Evolutionary conservation across 2,797 vertebrate genomes (phyloP).

Genomic region (Gallinago nigripennis): DNA sequence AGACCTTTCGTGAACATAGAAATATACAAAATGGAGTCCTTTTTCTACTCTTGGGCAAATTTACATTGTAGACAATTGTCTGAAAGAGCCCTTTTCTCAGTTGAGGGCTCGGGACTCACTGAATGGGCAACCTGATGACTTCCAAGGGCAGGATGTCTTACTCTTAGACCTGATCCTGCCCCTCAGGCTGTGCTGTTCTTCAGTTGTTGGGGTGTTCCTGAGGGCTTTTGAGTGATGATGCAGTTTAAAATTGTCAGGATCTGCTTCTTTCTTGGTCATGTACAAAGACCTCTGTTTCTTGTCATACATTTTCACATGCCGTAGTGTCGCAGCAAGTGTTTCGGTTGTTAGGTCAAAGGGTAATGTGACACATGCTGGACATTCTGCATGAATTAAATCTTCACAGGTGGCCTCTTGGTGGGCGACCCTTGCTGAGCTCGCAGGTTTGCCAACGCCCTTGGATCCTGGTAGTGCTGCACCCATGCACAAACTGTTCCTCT

Average conservation of each 20-base stretch:
- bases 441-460: background rate
- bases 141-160: background rate
- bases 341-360: fast-evolving
- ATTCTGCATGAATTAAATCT: background rate
- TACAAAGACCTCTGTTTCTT: background rate
- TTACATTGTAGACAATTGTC: background rate
- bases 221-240: background rate
- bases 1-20: background rate
- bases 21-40: background rate
- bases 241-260: background rate
- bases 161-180: background rate
- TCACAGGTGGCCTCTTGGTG: background rate
- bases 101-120: background rate
- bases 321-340: background rate
- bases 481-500: fast-evolving
- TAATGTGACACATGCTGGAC: background rate
- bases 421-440: background rate
- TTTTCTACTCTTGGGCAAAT: background rate
- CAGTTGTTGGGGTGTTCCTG: background rate
- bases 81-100: background rate
- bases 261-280: background rate
- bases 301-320: background rate
- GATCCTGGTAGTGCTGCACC: background rate
- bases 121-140: background rate
- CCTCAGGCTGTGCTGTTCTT: background rate